A percentile compares a stretch with the other conserved stretches of the same genome.
phyloP scores from a whole-genome alignment of 2,888 invertebrate species.

The Flabesymbios commensalis region DNA sequence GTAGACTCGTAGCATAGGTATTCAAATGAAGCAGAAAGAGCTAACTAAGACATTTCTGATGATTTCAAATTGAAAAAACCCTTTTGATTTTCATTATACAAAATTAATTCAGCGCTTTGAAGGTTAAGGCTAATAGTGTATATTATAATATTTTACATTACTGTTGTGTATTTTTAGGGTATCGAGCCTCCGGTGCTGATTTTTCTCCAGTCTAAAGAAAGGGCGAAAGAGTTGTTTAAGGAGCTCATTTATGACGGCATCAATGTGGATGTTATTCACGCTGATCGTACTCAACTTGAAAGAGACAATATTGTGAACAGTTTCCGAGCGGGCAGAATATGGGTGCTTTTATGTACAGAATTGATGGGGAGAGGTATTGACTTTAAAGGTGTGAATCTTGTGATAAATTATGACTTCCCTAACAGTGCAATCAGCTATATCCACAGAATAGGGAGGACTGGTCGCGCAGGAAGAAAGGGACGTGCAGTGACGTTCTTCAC shows the following conservation, averaged over 20 bases:
- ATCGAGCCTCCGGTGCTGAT: slow-evolving; percentile 71
- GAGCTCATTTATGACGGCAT: slow-evolving; percentile 85
- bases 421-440: slow-evolving; percentile 58
- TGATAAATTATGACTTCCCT: slow-evolving; percentile 97
- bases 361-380: slow-evolving; percentile 96
- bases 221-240: slow-evolving; percentile 87
- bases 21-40: too few species aligned
- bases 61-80: too few species aligned
- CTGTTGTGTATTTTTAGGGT: slow-evolving; percentile 1
- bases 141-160: too few species aligned
- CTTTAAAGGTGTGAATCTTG: slow-evolving; percentile 93
- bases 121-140: too few species aligned
- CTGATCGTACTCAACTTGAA: slow-evolving; percentile 83
- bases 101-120: too few species aligned
- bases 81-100: too few species aligned
- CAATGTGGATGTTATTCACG: slow-evolving; percentile 91
- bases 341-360: slow-evolving; percentile 96
- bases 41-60: too few species aligned
- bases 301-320: slow-evolving; percentile 88
- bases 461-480: slow-evolving; percentile 87
- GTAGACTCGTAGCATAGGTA: too few species aligned
- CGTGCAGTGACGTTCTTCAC: slow-evolving; percentile 94
- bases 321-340: slow-evolving; percentile 89
- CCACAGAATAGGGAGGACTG: slow-evolving; percentile 73
- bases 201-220: slow-evolving; percentile 85